Evolutionary conservation across 2,797 vertebrate species (phyloP).

Genomic region (Artibeus lituratus): DNA sequence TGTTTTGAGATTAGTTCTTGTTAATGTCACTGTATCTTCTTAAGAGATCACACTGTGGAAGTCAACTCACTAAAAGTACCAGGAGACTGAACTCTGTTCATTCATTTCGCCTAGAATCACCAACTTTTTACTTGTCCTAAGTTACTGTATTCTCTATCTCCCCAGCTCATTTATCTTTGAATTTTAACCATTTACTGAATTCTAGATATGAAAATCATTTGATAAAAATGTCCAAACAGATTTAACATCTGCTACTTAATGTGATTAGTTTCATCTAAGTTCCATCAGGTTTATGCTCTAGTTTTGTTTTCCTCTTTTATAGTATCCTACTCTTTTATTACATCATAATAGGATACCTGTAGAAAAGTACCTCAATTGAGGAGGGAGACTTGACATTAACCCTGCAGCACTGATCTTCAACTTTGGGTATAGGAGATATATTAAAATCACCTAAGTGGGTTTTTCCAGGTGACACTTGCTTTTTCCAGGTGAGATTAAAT

Average conservation of each 20-base stretch:
- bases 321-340: neutral
- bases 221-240: neutral
- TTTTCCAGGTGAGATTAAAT: neutral
- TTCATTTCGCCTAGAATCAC: neutral
- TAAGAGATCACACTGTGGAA: neutral
- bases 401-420: neutral
- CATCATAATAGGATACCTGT: neutral
- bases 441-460: neutral
- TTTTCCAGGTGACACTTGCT: neutral
- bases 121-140: neutral
- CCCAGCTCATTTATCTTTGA: neutral
- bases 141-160: neutral
- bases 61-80: neutral
- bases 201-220: neutral
- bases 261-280: neutral
- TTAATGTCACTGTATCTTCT: neutral
- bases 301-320: neutral
- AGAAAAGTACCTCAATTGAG: neutral
- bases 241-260: neutral
- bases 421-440: neutral
- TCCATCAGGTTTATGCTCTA: neutral
- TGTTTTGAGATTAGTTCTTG: neutral
- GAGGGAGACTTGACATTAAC: neutral
- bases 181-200: neutral
- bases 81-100: neutral